Base-by-base conservation (phyloP, 1,140 invertebrate species). In the Hyles vespertilio region DNA sequence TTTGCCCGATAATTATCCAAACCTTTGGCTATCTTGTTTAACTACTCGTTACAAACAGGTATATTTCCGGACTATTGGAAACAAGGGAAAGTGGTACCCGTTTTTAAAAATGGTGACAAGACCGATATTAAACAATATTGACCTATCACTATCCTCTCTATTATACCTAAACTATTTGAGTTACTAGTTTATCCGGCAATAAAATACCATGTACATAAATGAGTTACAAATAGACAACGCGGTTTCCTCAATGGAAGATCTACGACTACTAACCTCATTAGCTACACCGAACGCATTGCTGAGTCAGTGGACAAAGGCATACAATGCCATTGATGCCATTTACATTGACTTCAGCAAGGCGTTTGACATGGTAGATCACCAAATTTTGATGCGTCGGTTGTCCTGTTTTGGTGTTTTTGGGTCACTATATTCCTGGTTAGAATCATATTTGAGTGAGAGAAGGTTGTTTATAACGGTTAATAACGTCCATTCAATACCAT, bases 101-200 rank as follows among this genome's bases (percentile, higher is more conserved):
- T 75, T 52, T 56, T 58, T 44, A 74, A 72, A 62, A 55, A 49
- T 8, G 69, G 58, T 32, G 51, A 63, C 32, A 57, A 52, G 45
- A 48, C 11, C 34, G 33, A 52, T 55, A 51, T 65, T 34, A 36
- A 36, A n/a, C 71, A 69, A 59, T 74, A 72, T 57, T 53, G 71
- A 54, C 71, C 69, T 2, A 72, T 72, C 51, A 69, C 66, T 32
- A 61, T 69, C 3, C 55, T 71, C 10, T 63, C 33, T 56, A 60
- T 53, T 51, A 55, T 72, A 33, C 53, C 60, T 22, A 71, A 72
- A 51, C 32, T 69, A 36, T 47, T 75, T 5, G 70, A 75, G 55
- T 50, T 40, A 32, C 32, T 59, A 43, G 12, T 65, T 12, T 48
- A 36, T 46, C 12, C 33, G 10, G 8, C 36, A 36, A 32, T 65